Percentiles rank a stretch among this genome's conserved stretches.
These are phyloP conservation scores for Limnothrissa miodon DNA, from an alignment of 2,113 vertebrate genomes.

Conservation along the genomic window DNA sequence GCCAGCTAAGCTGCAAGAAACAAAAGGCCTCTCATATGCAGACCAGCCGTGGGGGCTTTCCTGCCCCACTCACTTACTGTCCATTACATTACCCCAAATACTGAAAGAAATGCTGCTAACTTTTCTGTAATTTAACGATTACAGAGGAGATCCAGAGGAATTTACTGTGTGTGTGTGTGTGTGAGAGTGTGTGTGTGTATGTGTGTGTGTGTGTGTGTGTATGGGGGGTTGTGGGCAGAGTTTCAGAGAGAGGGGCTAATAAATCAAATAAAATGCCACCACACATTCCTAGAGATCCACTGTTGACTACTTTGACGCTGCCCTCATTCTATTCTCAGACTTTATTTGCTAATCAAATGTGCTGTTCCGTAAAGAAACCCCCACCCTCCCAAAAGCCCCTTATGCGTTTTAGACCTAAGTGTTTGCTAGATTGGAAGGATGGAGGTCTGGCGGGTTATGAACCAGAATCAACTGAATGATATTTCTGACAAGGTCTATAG, in stretches of 20 bases:
- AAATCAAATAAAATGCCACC: neutral
- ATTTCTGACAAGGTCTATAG: no score
- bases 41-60: slow-evolving; percentile 62
- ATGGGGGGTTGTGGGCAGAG: neutral
- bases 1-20: neutral
- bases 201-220: neutral
- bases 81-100: slow-evolving; percentile 49
- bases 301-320: neutral
- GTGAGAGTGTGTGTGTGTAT: neutral
- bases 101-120: slow-evolving; percentile 5
- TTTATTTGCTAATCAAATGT: slow-evolving; percentile 3
- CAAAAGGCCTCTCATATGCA: slow-evolving; percentile 41
- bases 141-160: neutral
- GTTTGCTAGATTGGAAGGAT: neutral
- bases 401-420: no score
- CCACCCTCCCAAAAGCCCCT: neutral
- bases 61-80: slow-evolving; percentile 40
- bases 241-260: neutral
- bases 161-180: neutral
- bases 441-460: neutral
- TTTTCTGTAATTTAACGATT: neutral
- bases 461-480: no score
- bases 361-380: neutral
- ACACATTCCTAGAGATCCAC: neutral
- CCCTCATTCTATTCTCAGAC: neutral